These are phyloP conservation scores for Antitype chi DNA, from an alignment of 2,888 invertebrate species.

Conservation along the genomic window DNA sequence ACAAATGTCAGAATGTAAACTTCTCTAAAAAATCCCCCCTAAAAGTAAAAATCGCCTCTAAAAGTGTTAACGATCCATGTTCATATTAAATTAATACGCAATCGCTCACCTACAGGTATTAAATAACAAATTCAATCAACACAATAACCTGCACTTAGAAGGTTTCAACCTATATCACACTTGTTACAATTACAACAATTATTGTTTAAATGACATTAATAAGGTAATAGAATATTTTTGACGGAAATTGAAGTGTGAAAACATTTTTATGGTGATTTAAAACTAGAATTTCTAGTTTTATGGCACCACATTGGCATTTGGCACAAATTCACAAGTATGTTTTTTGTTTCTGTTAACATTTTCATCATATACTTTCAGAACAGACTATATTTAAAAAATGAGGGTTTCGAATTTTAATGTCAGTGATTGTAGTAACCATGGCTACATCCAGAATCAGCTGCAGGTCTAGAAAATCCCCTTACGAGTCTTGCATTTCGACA, in stretches of 20 bases:
- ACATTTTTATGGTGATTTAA: not conserved
- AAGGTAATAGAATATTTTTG: not conserved
- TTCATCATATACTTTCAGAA: not conserved
- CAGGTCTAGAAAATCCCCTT: not conserved
- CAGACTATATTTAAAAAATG: not conserved
- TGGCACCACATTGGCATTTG: not conserved
- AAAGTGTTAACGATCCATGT: not conserved
- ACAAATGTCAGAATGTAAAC: not conserved
- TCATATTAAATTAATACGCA: not conserved
- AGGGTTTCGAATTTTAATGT: not conserved
- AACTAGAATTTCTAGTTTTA: not conserved
- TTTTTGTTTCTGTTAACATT: not conserved
- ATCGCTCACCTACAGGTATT: not conserved
- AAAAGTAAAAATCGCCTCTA: not conserved
- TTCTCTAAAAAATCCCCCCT: not conserved
- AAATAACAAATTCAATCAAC: not conserved
- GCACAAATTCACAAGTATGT: not conserved
- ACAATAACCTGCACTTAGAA: not conserved
- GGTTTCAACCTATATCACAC: not conserved
- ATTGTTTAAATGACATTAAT: not conserved
- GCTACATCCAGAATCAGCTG: not conserved
- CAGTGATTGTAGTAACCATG: not conserved
- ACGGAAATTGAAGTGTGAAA: too few species aligned
- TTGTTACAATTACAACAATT: not conserved
- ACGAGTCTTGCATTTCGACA: rapidly evolving